Conservation (phyloP, 53 echinoderm and acorn worm species). For the Astropecten irregularis region DNA sequence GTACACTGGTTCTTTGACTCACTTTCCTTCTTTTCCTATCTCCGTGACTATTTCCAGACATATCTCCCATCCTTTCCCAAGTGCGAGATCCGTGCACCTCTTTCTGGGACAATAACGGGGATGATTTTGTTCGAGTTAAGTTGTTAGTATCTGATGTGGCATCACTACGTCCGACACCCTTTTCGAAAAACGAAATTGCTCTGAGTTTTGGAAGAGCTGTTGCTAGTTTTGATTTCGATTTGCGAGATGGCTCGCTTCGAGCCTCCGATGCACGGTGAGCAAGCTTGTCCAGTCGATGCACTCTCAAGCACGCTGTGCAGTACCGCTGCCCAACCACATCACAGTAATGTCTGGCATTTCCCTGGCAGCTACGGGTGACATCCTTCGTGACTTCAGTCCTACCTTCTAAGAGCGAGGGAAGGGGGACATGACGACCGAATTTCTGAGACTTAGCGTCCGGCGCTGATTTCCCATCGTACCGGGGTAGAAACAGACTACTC, state of each 20-base stretch:
- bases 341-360: constrained; percentile 46
- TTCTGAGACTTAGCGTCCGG: neutral
- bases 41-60: neutral
- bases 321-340: constrained; percentile 61
- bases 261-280: neutral
- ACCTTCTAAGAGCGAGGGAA: neutral
- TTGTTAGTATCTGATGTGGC: neutral
- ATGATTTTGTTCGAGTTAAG: constrained; percentile 3
- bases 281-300: constrained; percentile 34
- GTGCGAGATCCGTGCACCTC: neutral
- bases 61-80: neutral
- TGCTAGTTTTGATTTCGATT: neutral
- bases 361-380: constrained; percentile 17
- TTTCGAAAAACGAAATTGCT: neutral
- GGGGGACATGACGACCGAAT: neutral
- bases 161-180: neutral
- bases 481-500: constrained; percentile 41
- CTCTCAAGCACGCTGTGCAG: constrained; percentile 47
- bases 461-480: neutral
- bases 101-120: neutral
- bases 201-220: neutral
- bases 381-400: neutral
- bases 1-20: neutral
- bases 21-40: constrained; percentile 20
- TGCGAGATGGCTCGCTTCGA: neutral